These are phyloP conservation scores for Physella acuta DNA, from an alignment of 1,140 invertebrate genomes.

Conservation along the genomic window DNA sequence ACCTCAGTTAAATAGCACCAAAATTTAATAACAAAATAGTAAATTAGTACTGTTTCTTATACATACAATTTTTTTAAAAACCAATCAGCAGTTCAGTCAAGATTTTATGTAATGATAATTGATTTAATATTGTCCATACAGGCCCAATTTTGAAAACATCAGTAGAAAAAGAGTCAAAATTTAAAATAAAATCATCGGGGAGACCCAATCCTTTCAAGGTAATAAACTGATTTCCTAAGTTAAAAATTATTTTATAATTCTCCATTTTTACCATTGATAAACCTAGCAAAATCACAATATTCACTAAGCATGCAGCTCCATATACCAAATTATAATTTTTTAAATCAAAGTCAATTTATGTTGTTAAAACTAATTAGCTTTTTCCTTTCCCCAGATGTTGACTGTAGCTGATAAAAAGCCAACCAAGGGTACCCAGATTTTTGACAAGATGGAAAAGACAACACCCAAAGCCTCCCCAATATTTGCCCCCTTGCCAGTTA, in stretches of 20 bases:
- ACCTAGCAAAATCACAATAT: neutral
- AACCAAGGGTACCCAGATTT: slow-evolving; percentile 51
- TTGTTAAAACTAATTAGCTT: neutral
- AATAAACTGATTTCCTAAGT: neutral
- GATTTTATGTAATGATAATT: neutral
- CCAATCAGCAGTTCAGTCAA: neutral
- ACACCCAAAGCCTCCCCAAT: slow-evolving; percentile 34
- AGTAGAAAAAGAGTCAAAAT: slow-evolving; percentile 32
- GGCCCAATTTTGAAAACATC: slow-evolving; percentile 42
- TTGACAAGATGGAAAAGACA: slow-evolving; percentile 51
- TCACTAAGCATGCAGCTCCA: neutral
- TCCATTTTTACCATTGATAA: neutral
- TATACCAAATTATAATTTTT: neutral
- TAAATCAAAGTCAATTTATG: neutral
- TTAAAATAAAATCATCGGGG: slow-evolving; percentile 27
- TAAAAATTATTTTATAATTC: neutral
- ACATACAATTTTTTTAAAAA: neutral
- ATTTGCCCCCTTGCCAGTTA: slow-evolving; percentile 29
- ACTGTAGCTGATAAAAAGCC: neutral
- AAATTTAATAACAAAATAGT: neutral
- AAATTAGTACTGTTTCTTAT: neutral
- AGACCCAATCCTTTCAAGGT: slow-evolving; percentile 51
- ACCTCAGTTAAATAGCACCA: slow-evolving; percentile 26
- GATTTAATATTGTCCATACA: slow-evolving; percentile 20
- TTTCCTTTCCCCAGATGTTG: neutral